Evolutionary conservation across 2,888 invertebrate genomes (phyloP).

Genomic region (Amiota mariae): DNA sequence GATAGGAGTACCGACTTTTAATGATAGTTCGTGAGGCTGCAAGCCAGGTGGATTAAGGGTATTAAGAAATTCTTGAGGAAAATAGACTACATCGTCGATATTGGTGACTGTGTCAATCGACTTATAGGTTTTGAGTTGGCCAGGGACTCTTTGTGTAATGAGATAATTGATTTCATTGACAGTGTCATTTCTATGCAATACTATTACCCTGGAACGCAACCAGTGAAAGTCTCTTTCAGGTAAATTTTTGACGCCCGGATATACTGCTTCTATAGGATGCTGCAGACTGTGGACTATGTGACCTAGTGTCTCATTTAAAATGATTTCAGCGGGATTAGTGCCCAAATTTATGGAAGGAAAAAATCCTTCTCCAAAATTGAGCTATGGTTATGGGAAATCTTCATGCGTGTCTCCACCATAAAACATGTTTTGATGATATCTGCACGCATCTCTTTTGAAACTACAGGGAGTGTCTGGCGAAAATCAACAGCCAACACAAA

Average conservation of each 20-base stretch:
- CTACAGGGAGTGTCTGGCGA: too few relatives aligned
- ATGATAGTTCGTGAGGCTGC: neutral
- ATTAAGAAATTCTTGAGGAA: too few relatives aligned
- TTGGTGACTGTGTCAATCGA: neutral
- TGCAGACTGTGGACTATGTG: too few relatives aligned
- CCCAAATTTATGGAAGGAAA: too few relatives aligned
- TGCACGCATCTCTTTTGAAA: neutral
- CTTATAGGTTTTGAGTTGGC: neutral
- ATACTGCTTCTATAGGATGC: too few relatives aligned
- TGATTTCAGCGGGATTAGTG: too few relatives aligned
- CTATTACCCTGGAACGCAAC: too few relatives aligned
- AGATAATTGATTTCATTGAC: too few relatives aligned
- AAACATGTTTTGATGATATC: neutral
- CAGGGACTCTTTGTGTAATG: too few relatives aligned
- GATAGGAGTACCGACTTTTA: slow-evolving; percentile 1
- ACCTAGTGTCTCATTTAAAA: too few relatives aligned
- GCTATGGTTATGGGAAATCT: neutral
- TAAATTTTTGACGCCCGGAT: too few relatives aligned
- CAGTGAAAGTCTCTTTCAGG: neutral
- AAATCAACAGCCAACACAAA: neutral
- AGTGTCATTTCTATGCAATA: neutral
- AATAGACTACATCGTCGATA: neutral
- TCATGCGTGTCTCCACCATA: neutral
- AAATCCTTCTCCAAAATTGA: neutral
- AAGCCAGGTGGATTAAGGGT: neutral